Conservation (phyloP, 2,888 invertebrate species). For the Bedellia somnulentella region DNA sequence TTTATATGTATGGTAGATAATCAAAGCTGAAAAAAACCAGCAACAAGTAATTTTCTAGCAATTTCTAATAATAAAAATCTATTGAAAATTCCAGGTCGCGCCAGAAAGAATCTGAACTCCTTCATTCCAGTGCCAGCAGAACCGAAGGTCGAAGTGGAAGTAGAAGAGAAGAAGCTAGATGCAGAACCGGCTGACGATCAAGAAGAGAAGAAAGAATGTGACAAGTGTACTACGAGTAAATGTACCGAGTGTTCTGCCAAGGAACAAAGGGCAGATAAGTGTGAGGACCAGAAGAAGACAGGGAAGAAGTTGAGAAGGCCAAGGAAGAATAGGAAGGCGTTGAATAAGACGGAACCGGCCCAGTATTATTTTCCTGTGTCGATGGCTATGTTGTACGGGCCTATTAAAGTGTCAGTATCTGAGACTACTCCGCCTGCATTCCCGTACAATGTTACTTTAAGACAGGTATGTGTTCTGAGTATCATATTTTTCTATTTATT, state of each 20-base stretch:
- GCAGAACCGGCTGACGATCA: conserved; percentile 17
- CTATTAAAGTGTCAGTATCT: conserved; percentile 63
- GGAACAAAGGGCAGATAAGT: conserved; percentile 16
- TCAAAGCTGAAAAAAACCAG: no score
- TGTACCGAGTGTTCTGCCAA: conserved; percentile 24
- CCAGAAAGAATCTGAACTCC: conserved; percentile 40
- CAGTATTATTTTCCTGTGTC: conserved; percentile 78
- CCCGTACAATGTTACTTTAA: conserved; percentile 88
- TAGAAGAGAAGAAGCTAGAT: conserved; percentile 30
- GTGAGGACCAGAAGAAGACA: conserved; percentile 31
- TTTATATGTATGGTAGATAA: no score
- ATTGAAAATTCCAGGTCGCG: conserved; percentile 30
- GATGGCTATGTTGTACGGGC: conserved; percentile 85
- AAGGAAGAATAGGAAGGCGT: conserved; percentile 41
- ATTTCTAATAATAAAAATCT: no score
- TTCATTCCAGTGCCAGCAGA: conserved; percentile 45
- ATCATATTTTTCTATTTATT: no score
- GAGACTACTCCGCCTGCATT: conserved; percentile 62
- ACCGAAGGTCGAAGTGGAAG: conserved; percentile 24
- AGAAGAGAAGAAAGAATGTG: conserved; percentile 28
- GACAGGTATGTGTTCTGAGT: conserved; percentile 70
- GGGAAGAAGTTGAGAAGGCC: conserved; percentile 31
- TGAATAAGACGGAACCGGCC: conserved; percentile 33
- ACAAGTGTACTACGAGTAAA: conserved; percentile 31
- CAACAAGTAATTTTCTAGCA: no score